Evolutionary conservation across 2,797 vertebrate genomes (phyloP).

Genomic region (Sciurus vulgaris): DNA sequence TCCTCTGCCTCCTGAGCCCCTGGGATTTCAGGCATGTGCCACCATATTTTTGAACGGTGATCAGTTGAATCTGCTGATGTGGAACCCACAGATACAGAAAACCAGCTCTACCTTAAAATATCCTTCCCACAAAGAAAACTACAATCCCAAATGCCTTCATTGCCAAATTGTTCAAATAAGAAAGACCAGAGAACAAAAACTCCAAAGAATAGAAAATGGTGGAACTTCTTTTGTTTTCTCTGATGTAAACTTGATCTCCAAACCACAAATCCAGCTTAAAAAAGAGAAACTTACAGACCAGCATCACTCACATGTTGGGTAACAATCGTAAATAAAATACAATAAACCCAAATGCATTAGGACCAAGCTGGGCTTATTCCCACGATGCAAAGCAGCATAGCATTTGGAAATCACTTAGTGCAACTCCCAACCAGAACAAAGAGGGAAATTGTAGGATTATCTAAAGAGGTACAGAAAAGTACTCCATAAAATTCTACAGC

Average conservation of each 20-base stretch:
- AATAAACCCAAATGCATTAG: not conserved
- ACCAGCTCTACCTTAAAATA: not conserved
- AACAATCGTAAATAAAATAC: conserved; percentile 32
- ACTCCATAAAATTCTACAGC: not conserved
- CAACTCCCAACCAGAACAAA: not conserved
- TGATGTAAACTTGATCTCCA: not conserved
- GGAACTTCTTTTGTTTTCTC: not conserved
- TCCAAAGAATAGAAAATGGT: not conserved
- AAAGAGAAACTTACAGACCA: not conserved
- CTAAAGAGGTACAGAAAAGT: not conserved
- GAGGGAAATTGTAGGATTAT: conserved; percentile 23
- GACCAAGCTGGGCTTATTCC: not conserved
- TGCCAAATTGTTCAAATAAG: not conserved
- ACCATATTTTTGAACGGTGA: not conserved
- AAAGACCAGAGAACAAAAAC: not conserved
- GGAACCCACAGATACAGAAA: not conserved
- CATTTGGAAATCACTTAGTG: not conserved
- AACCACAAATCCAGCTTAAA: not conserved
- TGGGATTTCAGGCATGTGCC: too few species aligned
- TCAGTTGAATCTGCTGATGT: not conserved
- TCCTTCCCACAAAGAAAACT: not conserved
- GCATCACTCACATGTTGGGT: not conserved
- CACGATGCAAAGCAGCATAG: conserved; percentile 28
- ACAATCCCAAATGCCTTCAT: not conserved
- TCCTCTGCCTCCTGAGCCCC: too few species aligned